Percentiles rank a stretch among this genome's conserved stretches.
Conservation (phyloP, 2,888 invertebrate species). For the Lithophane semibrunnea region DNA sequence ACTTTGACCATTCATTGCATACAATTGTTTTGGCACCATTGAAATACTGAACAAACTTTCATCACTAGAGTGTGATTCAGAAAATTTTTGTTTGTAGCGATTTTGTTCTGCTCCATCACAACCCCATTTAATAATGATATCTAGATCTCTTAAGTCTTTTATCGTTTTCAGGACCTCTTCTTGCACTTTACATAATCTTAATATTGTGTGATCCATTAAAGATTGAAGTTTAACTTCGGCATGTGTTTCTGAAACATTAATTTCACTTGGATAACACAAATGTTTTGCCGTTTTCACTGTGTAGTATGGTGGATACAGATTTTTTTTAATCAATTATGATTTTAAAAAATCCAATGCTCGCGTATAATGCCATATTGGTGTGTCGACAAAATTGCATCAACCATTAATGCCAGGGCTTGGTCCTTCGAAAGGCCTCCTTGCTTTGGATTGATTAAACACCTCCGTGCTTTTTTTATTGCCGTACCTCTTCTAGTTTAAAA, state of each 20-base stretch:
- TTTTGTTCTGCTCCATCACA: background rate
- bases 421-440: background rate
- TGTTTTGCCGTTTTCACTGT: too few species aligned
- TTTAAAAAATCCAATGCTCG: too few species aligned
- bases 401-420: background rate
- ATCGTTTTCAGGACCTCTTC: background rate
- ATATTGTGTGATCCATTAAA: too few species aligned
- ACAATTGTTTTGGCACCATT: constrained; percentile 2
- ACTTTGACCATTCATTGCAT: background rate
- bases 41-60: constrained; percentile 5
- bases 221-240: too few species aligned
- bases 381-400: too few species aligned
- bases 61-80: background rate
- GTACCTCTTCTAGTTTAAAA: background rate
- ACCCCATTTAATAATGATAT: constrained; percentile 8
- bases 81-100: background rate
- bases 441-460: background rate
- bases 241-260: too few species aligned
- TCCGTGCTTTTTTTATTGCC: background rate
- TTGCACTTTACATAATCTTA: too few species aligned
- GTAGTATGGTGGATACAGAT: too few species aligned
- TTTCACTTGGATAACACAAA: too few species aligned
- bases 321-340: too few species aligned
- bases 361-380: too few species aligned
- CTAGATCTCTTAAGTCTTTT: background rate